Conservation (phyloP, 2,888 invertebrate genomes). For the Drosophila mulleri region DNA sequence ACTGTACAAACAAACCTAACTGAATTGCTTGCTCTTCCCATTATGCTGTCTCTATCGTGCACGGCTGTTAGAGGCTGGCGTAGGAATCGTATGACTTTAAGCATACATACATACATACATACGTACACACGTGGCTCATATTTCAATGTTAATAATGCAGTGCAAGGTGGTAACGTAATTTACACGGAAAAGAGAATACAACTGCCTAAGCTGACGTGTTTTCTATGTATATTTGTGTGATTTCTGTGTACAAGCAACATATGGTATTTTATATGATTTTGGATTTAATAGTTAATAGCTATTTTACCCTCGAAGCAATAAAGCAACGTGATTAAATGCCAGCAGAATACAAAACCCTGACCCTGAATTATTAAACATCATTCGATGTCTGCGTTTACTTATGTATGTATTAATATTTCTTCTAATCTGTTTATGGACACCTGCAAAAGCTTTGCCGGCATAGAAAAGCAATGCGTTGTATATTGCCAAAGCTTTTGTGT, state of each 20-base stretch:
- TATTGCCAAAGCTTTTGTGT: conserved; percentile 22
- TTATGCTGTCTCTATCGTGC: conserved; percentile 24
- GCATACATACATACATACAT: conserved; percentile 41
- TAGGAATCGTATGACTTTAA: conserved; percentile 75
- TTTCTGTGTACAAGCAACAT: conserved; percentile 1
- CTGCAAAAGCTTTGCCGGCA: conserved; percentile 44
- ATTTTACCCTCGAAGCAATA: conserved; percentile 6
- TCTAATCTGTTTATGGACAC: conserved; percentile 42
- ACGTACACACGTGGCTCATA: conserved; percentile 7
- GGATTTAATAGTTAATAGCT: background rate
- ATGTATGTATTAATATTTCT: conserved; percentile 35
- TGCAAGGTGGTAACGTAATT: conserved; percentile 9
- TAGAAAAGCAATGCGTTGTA: background rate
- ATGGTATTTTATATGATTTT: conserved; percentile 6
- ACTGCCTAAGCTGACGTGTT: conserved; percentile 13
- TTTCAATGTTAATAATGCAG: conserved; percentile 16
- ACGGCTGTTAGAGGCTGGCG: conserved; percentile 14
- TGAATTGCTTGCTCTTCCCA: conserved; percentile 36
- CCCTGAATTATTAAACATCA: conserved; percentile 51
- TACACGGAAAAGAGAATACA: conserved; percentile 5
- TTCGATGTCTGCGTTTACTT: conserved; percentile 25
- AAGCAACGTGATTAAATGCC: conserved; percentile 10
- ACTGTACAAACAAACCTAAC: conserved; percentile 29
- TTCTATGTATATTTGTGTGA: background rate
- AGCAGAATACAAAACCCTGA: conserved; percentile 45